Conservation (phyloP, 53 echinoderm and acorn worm species). For the Apostichopus leukothele region DNA sequence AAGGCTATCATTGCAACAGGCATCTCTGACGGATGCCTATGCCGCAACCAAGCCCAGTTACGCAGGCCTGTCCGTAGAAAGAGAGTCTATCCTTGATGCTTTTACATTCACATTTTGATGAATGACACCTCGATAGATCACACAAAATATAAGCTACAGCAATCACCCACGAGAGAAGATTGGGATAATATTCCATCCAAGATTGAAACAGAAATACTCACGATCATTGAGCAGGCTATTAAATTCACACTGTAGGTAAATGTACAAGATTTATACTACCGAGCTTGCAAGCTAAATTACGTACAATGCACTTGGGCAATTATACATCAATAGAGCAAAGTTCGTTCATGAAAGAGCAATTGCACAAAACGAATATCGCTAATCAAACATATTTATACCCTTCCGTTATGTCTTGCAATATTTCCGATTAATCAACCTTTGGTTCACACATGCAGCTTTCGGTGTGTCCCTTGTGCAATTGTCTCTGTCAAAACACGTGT, state of each 20-base stretch:
- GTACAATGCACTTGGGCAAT: neutral
- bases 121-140: neutral
- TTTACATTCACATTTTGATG: neutral
- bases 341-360: slow-evolving; percentile 4
- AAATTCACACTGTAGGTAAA: neutral
- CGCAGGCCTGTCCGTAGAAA: neutral
- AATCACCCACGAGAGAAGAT: neutral
- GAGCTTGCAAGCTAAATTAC: neutral
- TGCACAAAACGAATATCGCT: neutral
- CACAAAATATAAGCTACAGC: neutral
- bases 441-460: neutral
- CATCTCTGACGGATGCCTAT: slow-evolving; percentile 9
- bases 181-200: neutral
- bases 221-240: neutral
- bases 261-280: neutral
- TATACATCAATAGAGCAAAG: slow-evolving; percentile 3
- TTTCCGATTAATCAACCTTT: slow-evolving; percentile 36
- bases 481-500: slow-evolving; percentile 37
- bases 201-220: neutral
- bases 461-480: slow-evolving; percentile 1
- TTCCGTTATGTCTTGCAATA: slow-evolving; percentile 1
- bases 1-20: slow-evolving; percentile 27
- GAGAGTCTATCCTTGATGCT: neutral
- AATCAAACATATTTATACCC: slow-evolving; percentile 13
- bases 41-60: slow-evolving; percentile 25